Evolutionary conservation across 2,888 invertebrate species (phyloP), one percentile per base, ranked within the genome.

Genomic region (Drosophila neutralis): DNA sequence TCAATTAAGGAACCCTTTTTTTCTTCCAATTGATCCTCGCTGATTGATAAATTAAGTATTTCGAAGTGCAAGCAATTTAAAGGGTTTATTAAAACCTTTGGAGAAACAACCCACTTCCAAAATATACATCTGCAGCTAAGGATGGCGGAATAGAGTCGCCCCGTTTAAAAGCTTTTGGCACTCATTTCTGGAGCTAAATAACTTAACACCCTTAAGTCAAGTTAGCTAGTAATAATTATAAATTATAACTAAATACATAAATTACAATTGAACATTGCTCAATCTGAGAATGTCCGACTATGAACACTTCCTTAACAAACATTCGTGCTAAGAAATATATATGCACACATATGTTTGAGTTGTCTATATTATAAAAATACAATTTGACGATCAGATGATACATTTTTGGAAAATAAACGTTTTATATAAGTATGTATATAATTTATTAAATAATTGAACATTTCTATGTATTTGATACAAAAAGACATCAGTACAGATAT

Each of bases 381-480:
- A 7, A 45, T 42, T 6, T 42, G 13, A 42, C 13, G 31, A 31
- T 8, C 8, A 15, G 52, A 21, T 52, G 7, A 15, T 33, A 1
- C 24, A 4, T 8, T 0, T 10, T 13, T 33, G 6, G 10, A 51
- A 36, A 27, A 56, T n/a, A 4, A 38, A 38, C 11, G 15, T 13
- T 31, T 45, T 57, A 18, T 73, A 42, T 69, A 40, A 45, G 54
- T 61, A 49, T 65, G 45, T 88, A 59, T 82, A 87, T 86, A 88
- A 89, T 89, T 85, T 89, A 85, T 89, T 85, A 74, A 87, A 77
- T 90, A 80, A 80, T 82, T 79, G 76, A 90, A 85, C 83, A 88
- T 80, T 82, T 83, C 81, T 89, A 87, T 90, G 90, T 90, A 87
- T 90, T 87, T 90, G 80, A 86, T 87, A 87, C 86, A 87, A 88